Percentiles rank a stretch among this genome's conserved stretches.
Evolutionary conservation across 2,797 vertebrate genomes (phyloP).

Genomic region (Nyctalus aviator): DNA sequence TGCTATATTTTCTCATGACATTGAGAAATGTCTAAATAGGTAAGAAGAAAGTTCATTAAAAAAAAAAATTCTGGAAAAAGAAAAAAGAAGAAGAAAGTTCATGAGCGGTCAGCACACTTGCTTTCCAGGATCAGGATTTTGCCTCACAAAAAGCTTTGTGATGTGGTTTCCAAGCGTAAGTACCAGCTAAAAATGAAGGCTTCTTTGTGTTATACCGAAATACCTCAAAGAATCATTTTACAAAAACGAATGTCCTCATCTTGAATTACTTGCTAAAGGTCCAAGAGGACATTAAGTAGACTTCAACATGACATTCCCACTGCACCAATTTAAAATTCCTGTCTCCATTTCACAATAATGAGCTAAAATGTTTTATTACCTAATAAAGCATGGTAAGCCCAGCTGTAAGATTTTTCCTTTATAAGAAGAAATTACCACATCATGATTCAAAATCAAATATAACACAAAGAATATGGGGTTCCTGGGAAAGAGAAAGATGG

Average conservation of each 20-base stretch:
- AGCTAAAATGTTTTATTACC: background rate
- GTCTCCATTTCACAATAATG: background rate
- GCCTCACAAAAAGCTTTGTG: background rate
- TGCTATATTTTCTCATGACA: background rate
- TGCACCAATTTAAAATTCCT: background rate
- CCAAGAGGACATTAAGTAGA: background rate
- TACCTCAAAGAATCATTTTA: background rate
- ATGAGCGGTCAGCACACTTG: background rate
- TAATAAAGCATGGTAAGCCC: background rate
- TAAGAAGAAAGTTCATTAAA: background rate
- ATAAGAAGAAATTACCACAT: background rate
- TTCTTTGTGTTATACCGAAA: background rate
- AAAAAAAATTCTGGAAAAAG: too few relatives aligned
- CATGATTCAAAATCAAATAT: slow-evolving; percentile 40
- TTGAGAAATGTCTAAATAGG: background rate
- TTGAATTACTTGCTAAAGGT: background rate
- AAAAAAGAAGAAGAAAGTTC: background rate
- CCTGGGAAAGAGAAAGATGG: background rate
- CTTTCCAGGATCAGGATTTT: background rate
- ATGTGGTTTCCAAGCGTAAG: background rate
- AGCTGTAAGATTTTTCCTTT: background rate
- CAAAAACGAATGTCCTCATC: background rate
- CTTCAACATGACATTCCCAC: background rate
- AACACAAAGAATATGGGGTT: background rate
- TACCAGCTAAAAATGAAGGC: background rate